Evolutionary conservation across 2,113 vertebrate genomes (phyloP).

Genomic region (Coregonus clupeaformis): DNA sequence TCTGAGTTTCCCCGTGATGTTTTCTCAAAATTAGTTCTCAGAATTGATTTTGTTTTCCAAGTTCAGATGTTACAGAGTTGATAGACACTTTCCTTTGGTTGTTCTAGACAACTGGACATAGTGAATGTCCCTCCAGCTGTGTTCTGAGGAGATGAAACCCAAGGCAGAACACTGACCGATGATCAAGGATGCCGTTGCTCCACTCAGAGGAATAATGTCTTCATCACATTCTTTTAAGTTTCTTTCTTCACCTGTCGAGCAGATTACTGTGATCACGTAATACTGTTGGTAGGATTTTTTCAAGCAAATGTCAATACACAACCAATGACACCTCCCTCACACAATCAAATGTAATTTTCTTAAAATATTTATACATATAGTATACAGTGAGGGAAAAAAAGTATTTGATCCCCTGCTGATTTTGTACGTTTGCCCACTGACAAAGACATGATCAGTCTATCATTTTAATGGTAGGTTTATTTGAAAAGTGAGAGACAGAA

Average conservation of each 20-base stretch:
- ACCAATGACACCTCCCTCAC: neutral
- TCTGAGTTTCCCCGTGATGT: conserved; percentile 30
- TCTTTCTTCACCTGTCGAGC: too few relatives aligned
- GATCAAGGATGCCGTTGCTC: neutral
- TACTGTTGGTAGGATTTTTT: too few relatives aligned
- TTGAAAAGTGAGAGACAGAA: too few relatives aligned
- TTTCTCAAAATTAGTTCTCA: conserved; percentile 41
- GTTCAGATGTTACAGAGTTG: conserved; percentile 1
- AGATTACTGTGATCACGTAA: too few relatives aligned
- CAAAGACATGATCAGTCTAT: too few relatives aligned
- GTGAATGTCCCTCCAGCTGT: conserved; percentile 64
- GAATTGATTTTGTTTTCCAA: conserved; percentile 35
- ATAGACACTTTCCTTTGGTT: conserved; percentile 52
- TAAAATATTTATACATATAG: neutral
- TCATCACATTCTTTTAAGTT: too few relatives aligned
- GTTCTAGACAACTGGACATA: conserved; percentile 58
- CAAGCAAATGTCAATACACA: neutral
- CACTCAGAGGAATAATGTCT: neutral
- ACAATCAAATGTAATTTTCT: neutral
- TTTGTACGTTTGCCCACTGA: too few relatives aligned
- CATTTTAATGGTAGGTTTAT: too few relatives aligned
- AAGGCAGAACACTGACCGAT: neutral
- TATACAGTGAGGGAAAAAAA: too few relatives aligned
- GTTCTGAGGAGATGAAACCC: conserved; percentile 57
- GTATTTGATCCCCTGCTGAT: too few relatives aligned